Evolutionary conservation across 2,888 invertebrate species (phyloP).

Genomic region (Rhaphigaster nebulosa): DNA sequence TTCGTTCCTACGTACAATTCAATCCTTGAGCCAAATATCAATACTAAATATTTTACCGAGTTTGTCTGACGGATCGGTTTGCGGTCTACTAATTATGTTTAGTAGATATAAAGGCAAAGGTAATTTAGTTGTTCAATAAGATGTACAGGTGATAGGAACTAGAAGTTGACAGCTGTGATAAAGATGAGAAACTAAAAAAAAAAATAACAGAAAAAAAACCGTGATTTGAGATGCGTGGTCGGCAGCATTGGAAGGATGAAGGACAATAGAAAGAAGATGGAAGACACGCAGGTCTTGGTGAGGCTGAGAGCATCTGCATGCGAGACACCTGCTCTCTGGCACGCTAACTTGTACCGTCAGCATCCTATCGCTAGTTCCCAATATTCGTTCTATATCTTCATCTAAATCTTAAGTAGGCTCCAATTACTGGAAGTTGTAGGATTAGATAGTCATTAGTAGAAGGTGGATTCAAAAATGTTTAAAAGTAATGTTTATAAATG

Average conservation of each 20-base stretch:
- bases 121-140: not conserved
- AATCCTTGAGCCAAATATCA: not conserved
- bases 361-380: not conserved
- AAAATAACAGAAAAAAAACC: not conserved
- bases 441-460: not conserved
- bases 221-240: constrained; percentile 24
- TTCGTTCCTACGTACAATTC: too few species aligned
- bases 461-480: too few species aligned
- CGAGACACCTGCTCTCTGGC: not conserved
- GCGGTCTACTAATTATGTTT: not conserved
- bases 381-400: not conserved
- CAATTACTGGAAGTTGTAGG: not conserved
- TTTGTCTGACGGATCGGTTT: not conserved
- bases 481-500: too few species aligned
- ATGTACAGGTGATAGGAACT: not conserved
- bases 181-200: not conserved
- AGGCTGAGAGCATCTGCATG: constrained; percentile 11
- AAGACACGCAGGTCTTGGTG: not conserved
- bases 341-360: not conserved
- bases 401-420: not conserved
- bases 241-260: not conserved
- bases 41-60: not conserved
- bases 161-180: constrained; percentile 9
- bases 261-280: not conserved
- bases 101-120: not conserved